A percentile compares a stretch with the other conserved stretches of the same genome.
Conservation (phyloP, 1,140 invertebrate species). For the Zaprionus ornatus region DNA sequence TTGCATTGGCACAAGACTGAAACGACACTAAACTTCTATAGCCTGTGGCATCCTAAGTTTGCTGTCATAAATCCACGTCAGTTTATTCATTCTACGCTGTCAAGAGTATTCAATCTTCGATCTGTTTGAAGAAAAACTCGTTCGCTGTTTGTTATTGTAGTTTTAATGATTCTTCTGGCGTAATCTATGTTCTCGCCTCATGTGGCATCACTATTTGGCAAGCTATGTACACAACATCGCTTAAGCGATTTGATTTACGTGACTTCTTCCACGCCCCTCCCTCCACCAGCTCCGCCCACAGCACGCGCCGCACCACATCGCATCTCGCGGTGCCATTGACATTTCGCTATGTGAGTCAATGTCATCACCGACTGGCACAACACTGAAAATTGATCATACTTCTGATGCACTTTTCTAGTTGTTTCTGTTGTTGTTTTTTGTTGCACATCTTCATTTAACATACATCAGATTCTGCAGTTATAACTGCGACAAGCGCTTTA, state of each 20-base stretch:
- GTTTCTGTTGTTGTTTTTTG: conserved; percentile 36
- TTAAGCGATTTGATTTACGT: conserved; percentile 23
- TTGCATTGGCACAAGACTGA: too few species aligned
- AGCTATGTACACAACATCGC: conserved; percentile 17
- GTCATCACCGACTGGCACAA: conserved; percentile 21
- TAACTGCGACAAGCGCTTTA: background rate
- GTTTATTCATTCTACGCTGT: background rate
- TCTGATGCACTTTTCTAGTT: conserved; percentile 17
- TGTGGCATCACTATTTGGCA: conserved; percentile 18
- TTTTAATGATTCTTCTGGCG: conserved; percentile 16
- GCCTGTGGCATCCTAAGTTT: background rate
- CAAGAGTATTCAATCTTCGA: background rate
- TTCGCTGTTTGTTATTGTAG: background rate
- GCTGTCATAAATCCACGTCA: background rate
- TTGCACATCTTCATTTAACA: conserved; percentile 33
- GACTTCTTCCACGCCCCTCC: conserved; percentile 5
- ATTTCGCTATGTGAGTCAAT: conserved; percentile 42
- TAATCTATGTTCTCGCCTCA: conserved; percentile 25
- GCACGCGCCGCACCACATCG: background rate
- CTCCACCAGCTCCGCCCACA: background rate
- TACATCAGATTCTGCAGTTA: conserved; percentile 40
- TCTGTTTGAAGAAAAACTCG: background rate
- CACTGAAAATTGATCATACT: conserved; percentile 32
- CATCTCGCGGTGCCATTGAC: conserved; percentile 24
- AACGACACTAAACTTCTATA: background rate